Percentiles rank a stretch among this genome's conserved stretches.
phyloP scores from a whole-genome alignment of 2,113 vertebrate genomes.

The Ascaphus truei region DNA sequence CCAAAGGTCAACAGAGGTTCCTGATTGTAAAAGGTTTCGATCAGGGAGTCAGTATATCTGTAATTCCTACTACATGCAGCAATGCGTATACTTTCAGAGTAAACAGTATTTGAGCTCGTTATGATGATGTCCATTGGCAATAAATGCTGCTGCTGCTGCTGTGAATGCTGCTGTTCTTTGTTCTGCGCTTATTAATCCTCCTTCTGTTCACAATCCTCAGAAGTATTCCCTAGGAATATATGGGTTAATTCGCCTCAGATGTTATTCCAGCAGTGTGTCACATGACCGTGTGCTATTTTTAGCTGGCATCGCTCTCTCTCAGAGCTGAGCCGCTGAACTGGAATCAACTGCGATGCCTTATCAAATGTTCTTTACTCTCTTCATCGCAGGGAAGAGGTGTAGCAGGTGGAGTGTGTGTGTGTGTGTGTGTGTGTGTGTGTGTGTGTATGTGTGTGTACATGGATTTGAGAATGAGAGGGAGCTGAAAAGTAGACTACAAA shows the following conservation, averaged over 20 bases:
- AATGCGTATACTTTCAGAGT: background rate
- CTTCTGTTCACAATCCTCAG: background rate
- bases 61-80: background rate
- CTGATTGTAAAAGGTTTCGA: background rate
- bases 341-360: slow-evolving; percentile 5
- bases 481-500: background rate
- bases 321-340: slow-evolving; percentile 16
- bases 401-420: background rate
- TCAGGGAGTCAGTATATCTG: too few species aligned
- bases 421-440: background rate
- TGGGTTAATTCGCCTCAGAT: slow-evolving; percentile 24
- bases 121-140: background rate
- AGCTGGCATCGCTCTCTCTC: background rate
- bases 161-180: background rate
- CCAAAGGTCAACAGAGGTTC: background rate
- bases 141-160: background rate
- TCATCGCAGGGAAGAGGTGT: background rate
- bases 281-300: slow-evolving; percentile 25
- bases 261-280: slow-evolving; percentile 23
- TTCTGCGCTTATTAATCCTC: background rate
- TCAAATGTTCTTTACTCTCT: background rate
- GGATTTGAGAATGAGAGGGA: background rate
- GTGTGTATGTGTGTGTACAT: background rate
- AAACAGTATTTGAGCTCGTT: background rate
- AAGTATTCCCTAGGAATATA: slow-evolving; percentile 3